Evolutionary conservation across 64 coral and sea anemone species (phyloP), one percentile per base, ranked within the genome.

Genomic region (Cladopsammia gracilis): DNA sequence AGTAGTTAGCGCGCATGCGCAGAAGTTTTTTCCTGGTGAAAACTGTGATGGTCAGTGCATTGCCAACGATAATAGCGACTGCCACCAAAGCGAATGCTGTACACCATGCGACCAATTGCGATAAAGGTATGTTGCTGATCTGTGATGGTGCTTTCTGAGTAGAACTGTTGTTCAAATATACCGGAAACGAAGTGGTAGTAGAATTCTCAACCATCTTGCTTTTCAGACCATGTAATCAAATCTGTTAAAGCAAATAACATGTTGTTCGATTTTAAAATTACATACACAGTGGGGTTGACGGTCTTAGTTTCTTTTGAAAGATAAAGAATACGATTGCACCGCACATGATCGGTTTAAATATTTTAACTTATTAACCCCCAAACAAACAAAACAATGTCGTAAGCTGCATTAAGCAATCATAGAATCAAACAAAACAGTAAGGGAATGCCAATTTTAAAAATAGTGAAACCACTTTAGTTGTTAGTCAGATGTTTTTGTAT

Each of bases 1-100:
- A 93, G 45, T 93, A 96, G 81, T 90, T 96, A 13, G 95, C 91
- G 19, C 95, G 95, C 64, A 75, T 73, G 12, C 95, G 91, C 13
- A 90, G 60, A 18, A 88, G 87, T 53, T 71, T 93, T 6, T 89
- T 93, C 51, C 81, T 82, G 16, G 71, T 96, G 56, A 96, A 96
- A 43, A 96, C 95, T 25, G 95, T 81, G 25, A 96, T 96, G 19
- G 95, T 96, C 12, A 93, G 15, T 1, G 75, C 71, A 75, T 96
- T 96, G 42, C 95, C 91, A 58, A 96, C 57, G 25, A 94, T 44
- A 18, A 90, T 90, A n/a, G 81, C 79, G 25, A 94, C 7, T 45
- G 91, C 95, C 1, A 96, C 64, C 66, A 93, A 9, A 14, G 83
- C 87, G 65, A 94, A 93, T 6, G 73, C 48, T 4, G 57, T 25